Base-by-base conservation (phyloP, 1,140 invertebrate species). In the Meloidogyne exigua region DNA sequence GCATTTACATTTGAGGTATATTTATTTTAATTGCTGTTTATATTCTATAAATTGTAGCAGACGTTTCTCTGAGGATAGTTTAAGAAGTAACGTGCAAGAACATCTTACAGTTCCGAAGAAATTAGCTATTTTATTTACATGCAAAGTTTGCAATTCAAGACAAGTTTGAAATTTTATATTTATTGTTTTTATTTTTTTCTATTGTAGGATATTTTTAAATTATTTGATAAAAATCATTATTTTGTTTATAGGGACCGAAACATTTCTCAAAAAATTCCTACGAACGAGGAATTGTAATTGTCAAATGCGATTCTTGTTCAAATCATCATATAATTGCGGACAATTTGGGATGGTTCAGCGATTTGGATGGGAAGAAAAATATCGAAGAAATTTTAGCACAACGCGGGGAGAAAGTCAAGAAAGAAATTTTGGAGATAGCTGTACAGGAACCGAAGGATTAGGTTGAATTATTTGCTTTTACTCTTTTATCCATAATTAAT, bases 311-410 rank as follows among this genome's bases (percentile, higher is more conserved):
- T 13, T 76, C 65, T 67, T 85, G 83, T 79, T 76, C 85, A 28
- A 90, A 88, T 77, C 83, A 88, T 75, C 89, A 90, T 78, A 81
- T 90, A 9, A 89, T 90, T 70, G 89, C 89, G 15, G 89, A 90
- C 81, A 90, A 90, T 77, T 82, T 90, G 10, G 88, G 88, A 10
- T 90, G 89, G 89, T 90, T 90, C 79, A 79, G 83, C 65, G 86
- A 90, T 79, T 81, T 89, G 36, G 76, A 87, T 57, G 87, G 85
- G 63, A 84, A 87, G 81, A 87, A 80, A 87, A 90, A 90, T 77
- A 88, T 90, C 76, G 89, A 90, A 81, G 88, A 90, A 74, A 89
- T 90, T 79, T 79, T 90, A 57, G 87, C 84, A 64, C 84, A 85
- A 39, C 88, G 87, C 80, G 89, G 89, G 49, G 89, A 90, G 77